Conservation (phyloP, 2,888 invertebrate genomes). For the Machimus rusticus region DNA sequence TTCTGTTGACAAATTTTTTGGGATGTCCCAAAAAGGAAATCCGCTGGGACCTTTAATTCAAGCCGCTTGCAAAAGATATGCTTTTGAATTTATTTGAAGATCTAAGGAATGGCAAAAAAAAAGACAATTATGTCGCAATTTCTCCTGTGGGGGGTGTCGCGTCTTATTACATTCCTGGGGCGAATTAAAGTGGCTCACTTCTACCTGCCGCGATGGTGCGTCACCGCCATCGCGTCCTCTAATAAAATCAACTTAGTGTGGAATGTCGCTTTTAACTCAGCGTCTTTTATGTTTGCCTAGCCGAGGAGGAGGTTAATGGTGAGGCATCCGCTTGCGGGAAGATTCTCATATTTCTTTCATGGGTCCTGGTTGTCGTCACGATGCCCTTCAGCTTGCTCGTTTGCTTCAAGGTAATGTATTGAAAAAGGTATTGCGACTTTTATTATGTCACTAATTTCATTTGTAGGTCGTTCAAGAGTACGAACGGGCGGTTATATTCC, state of each 20-base stretch:
- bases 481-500: conserved; percentile 94
- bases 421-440: neutral
- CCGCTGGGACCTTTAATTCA: neutral
- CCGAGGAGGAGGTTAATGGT: conserved; percentile 68
- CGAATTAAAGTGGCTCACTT: neutral
- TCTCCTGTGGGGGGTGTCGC: neutral
- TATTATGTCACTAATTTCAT: conserved; percentile 18
- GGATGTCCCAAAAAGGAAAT: neutral
- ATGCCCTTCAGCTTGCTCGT: conserved; percentile 92
- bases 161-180: neutral
- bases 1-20: neutral
- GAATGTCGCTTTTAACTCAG: neutral
- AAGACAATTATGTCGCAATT: neutral
- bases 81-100: neutral
- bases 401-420: conserved; percentile 84
- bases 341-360: conserved; percentile 81
- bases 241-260: neutral
- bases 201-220: neutral
- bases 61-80: neutral
- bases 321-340: conserved; percentile 82
- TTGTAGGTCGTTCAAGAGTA: conserved; percentile 92
- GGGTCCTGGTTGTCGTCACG: conserved; percentile 81
- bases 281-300: conserved; percentile 59
- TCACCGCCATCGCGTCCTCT: neutral
- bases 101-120: neutral